A percentile compares a stretch with the other conserved stretches of the same genome.
phyloP scores from a whole-genome alignment of 2,113 vertebrate genomes.

The Paramormyrops kingsleyae region DNA sequence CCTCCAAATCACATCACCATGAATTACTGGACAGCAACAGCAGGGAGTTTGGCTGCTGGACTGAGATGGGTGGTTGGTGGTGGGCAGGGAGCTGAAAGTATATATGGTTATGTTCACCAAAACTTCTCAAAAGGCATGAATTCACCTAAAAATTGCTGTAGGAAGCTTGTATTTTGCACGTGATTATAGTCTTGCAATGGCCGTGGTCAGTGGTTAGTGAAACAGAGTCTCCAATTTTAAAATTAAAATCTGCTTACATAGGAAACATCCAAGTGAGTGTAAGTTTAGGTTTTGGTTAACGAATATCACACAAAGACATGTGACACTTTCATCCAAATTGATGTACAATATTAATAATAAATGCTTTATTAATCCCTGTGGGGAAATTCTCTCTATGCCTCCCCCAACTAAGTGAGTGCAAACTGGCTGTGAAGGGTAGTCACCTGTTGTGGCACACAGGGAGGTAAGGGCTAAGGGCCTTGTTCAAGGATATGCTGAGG shows the following conservation, averaged over 20 bases:
- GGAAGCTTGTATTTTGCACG: neutral
- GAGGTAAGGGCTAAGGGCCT: too few species aligned
- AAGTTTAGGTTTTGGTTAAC: neutral
- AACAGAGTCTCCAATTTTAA: neutral
- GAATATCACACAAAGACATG: neutral
- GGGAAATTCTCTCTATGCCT: too few species aligned
- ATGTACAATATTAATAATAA: neutral
- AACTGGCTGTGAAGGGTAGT: too few species aligned
- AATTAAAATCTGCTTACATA: neutral
- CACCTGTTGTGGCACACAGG: too few species aligned
- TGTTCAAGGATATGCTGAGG: too few species aligned
- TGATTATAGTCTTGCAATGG: neutral
- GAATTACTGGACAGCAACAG: neutral
- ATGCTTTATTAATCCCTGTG: too few species aligned
- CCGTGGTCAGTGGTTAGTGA: neutral
- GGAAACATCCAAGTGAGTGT: neutral
- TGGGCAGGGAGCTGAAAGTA: neutral
- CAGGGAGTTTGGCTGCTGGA: neutral
- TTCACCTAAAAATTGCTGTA: neutral
- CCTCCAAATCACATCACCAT: neutral
- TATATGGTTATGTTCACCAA: neutral
- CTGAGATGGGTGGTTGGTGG: neutral
- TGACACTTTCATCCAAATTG: neutral
- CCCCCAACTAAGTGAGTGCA: too few species aligned
- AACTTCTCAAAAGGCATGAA: neutral